Conservation (phyloP, 2,113 vertebrate species). For the Tyto alba region DNA sequence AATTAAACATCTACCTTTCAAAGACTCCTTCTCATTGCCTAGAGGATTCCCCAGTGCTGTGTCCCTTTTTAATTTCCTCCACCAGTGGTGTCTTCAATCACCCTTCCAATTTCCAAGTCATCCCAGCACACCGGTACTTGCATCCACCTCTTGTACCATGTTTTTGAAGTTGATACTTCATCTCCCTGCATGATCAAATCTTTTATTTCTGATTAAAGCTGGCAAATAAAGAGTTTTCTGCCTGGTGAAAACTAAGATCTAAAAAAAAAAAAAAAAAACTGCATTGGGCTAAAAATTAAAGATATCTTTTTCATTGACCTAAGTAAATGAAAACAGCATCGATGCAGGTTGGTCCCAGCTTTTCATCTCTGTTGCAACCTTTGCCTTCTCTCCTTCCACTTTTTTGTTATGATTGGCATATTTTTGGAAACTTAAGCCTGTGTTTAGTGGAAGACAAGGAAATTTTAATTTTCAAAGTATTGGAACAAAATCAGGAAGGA, state of each 20-base stretch:
- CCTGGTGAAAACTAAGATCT: not conserved
- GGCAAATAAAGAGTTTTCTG: not conserved
- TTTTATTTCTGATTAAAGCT: slow-evolving; percentile 19
- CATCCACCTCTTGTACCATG: not conserved
- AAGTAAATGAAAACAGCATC: not conserved
- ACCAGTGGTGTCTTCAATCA: not conserved
- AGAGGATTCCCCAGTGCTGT: not conserved
- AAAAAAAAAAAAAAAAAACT: not conserved
- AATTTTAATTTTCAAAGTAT: not conserved
- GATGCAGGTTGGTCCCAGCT: not conserved
- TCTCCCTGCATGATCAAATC: not conserved
- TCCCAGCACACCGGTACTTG: not conserved
- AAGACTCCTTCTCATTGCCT: not conserved
- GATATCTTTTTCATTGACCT: not conserved
- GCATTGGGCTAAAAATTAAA: not conserved
- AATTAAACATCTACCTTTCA: not conserved
- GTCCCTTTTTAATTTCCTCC: not conserved
- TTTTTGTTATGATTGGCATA: not conserved
- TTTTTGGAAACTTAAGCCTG: not conserved
- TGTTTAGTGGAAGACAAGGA: not conserved
- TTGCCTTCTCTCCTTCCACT: not conserved
- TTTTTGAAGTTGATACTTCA: not conserved
- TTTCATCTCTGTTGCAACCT: not conserved
- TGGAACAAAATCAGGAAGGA: not conserved
- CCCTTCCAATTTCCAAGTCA: not conserved